Conservation (phyloP, 2,113 vertebrate species). For the Tychaedon coryphoeus region DNA sequence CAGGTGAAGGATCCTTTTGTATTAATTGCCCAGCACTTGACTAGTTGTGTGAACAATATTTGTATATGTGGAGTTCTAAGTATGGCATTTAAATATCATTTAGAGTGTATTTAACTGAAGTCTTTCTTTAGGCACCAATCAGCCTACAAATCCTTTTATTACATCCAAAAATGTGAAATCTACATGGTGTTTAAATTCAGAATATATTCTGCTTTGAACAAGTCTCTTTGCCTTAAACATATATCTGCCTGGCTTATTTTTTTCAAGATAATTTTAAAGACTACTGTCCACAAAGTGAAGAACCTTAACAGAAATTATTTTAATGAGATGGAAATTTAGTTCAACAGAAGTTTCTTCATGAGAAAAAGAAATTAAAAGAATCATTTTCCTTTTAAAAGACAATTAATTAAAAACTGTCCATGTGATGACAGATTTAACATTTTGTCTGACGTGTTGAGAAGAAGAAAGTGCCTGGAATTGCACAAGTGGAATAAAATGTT, state of each 20-base stretch:
- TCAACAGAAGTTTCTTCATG: slow-evolving; percentile 34
- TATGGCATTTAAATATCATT: not conserved
- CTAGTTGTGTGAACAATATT: not conserved
- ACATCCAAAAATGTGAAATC: not conserved
- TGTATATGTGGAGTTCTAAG: not conserved
- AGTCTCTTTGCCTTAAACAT: not conserved
- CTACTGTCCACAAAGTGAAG: not conserved
- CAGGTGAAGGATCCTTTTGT: not conserved
- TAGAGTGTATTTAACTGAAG: not conserved
- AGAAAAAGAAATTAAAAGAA: slow-evolving; percentile 60
- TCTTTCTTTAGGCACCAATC: not conserved
- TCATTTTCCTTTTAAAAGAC: slow-evolving; percentile 45
- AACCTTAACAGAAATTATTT: slow-evolving; percentile 34
- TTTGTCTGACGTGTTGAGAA: slow-evolving; percentile 40
- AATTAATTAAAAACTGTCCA: slow-evolving; percentile 65
- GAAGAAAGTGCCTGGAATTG: slow-evolving; percentile 56
- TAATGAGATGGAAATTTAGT: slow-evolving; percentile 51
- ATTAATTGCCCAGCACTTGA: not conserved
- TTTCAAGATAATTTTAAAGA: not conserved
- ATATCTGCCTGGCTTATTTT: not conserved
- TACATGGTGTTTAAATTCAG: not conserved
- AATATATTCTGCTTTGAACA: not conserved
- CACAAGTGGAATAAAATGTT: slow-evolving; percentile 66
- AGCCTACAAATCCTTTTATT: not conserved
- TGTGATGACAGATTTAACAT: slow-evolving; percentile 57